These are phyloP conservation scores for Ferrisia virgata DNA, from an alignment of 2,888 invertebrate genomes.

Conservation along the genomic window DNA sequence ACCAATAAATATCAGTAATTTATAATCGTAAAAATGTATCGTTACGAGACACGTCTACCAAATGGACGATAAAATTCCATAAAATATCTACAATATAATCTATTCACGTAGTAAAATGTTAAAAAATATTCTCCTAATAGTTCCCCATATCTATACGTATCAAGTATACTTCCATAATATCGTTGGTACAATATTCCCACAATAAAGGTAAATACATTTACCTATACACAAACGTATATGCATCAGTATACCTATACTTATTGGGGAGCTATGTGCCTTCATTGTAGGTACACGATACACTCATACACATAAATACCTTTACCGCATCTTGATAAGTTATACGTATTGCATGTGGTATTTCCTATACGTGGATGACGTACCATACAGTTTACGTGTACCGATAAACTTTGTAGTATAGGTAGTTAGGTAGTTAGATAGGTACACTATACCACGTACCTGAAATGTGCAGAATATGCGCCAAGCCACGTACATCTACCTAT, in stretches of 20 bases:
- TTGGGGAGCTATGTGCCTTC: background rate
- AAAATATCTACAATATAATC: background rate
- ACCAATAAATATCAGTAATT: background rate
- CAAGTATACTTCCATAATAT: too few species aligned
- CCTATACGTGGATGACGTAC: background rate
- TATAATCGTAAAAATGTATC: background rate
- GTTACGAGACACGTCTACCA: background rate
- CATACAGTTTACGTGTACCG: background rate
- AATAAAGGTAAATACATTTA: too few species aligned
- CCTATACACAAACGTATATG: too few species aligned
- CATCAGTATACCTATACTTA: background rate
- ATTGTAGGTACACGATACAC: background rate
- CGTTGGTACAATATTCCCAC: too few species aligned
- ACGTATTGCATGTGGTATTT: too few species aligned
- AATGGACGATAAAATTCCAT: background rate
- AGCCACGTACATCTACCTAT: background rate
- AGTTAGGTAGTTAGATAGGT: background rate
- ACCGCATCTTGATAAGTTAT: too few species aligned
- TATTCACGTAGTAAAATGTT: background rate
- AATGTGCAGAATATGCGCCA: background rate
- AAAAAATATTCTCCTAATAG: background rate
- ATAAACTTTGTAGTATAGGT: too few species aligned
- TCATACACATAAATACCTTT: background rate
- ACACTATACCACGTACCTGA: too few species aligned
- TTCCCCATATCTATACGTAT: background rate